Percentiles rank a stretch among this genome's conserved stretches.
Evolutionary conservation across 2,113 vertebrate genomes (phyloP).

Genomic region (Sialia sialis): DNA sequence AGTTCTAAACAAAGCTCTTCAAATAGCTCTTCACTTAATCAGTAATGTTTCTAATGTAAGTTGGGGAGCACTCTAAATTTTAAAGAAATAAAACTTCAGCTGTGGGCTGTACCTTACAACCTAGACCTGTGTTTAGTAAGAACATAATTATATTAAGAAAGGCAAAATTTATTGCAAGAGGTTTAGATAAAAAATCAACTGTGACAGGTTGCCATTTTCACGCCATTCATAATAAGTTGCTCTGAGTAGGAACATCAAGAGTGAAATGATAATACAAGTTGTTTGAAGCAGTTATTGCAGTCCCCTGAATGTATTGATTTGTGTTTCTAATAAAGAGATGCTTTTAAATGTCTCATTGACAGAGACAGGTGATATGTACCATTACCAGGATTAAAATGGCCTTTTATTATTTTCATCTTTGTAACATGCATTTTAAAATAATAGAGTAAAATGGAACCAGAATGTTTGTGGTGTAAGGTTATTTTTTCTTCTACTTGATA

Average conservation of each 20-base stretch:
- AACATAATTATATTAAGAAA: conserved; percentile 59
- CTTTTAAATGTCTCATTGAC: conserved; percentile 70
- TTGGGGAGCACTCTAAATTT: neutral
- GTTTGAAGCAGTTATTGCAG: conserved; percentile 65
- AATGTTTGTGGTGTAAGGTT: neutral
- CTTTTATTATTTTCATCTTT: conserved; percentile 50
- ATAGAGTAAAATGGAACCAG: conserved; percentile 18
- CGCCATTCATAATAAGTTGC: conserved; percentile 69
- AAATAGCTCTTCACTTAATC: conserved; percentile 23
- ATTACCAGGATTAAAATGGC: conserved; percentile 56
- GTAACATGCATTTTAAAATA: conserved; percentile 45
- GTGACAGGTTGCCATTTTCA: conserved; percentile 78
- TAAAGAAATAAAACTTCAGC: neutral
- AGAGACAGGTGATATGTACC: conserved; percentile 65
- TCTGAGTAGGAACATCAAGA: conserved; percentile 64
- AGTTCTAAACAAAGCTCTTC: conserved; percentile 24
- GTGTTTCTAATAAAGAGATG: conserved; percentile 77
- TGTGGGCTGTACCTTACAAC: conserved; percentile 22
- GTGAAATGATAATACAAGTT: conserved; percentile 71
- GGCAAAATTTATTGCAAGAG: conserved; percentile 24
- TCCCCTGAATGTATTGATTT: conserved; percentile 76
- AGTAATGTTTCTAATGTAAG: conserved; percentile 1
- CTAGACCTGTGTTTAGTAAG: conserved; percentile 34
- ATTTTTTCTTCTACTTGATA: neutral
- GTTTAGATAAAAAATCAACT: conserved; percentile 51